Base-by-base conservation (phyloP, 2,888 invertebrate species). In the Lucinisca nassula region DNA sequence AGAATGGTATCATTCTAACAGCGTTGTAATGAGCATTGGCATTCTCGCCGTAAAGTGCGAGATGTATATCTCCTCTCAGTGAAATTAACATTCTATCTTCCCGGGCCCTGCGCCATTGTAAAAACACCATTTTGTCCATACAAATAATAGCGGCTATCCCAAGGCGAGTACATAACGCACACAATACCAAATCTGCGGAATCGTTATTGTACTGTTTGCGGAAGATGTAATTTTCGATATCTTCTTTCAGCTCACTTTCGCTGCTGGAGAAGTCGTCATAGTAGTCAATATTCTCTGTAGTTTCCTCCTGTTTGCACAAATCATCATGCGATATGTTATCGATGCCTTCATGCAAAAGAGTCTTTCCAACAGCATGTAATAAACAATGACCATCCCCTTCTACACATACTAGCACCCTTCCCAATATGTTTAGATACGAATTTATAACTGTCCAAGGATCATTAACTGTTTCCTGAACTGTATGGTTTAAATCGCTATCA, bases 181-280 rank as follows among this genome's bases (percentile, higher is more conserved):
- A n/a, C n/a, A n/a, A n/a, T 37, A 72, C 72, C 35, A 72, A 72
- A 72, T 72, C 72, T 72, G 38, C n/a, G 4, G 72, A 72, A n/a
- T 35, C 8, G 38, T 72, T 72, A n/a, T 35, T 72, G 27, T 37
- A 72, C n/a, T 72, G 37, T 1, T 35, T 72, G 14, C 24, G 1
- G 21, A 37, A 37, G 6, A 72, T n/a, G 38, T 72, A 35, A 32
- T 72, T 72, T 37, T 72, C 21, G 27, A 72, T 37, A 70, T 70
- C 38, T 37, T 72, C 72, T 1, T 8, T 6, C n/a, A 35, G 1
- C 10, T 37, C 38, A 72, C 27, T 1, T 14, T 27, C 37, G 38
- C n/a, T 27, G 38, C 37, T 37, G 4, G 35, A 35, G 24, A 72
- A 35, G 14, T 72, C 72, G 6, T 35, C 35, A n/a, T 72, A 72